Evolutionary conservation across 2,113 vertebrate species (phyloP).

Genomic region (Forbesichthys agassizii): DNA sequence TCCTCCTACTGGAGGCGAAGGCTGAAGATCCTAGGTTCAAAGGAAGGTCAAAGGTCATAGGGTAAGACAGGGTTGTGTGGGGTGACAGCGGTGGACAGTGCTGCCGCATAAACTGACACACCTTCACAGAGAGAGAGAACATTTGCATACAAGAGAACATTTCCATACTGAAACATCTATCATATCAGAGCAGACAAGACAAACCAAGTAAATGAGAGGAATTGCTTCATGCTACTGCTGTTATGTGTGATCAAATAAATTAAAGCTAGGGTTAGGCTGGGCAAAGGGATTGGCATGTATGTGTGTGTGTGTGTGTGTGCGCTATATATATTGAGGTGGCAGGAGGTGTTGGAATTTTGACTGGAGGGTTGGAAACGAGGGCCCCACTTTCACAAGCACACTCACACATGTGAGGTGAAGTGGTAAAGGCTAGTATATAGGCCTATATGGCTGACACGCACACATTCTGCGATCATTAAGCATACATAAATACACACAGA

Average conservation of each 20-base stretch:
- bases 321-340: neutral
- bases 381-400: neutral
- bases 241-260: neutral
- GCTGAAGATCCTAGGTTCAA: conserved; percentile 21
- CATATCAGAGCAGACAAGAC: neutral
- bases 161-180: neutral
- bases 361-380: conserved; percentile 1
- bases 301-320: conserved; percentile 12
- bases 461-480: neutral
- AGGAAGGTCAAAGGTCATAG: conserved; percentile 33
- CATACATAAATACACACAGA: too few relatives aligned
- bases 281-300: neutral
- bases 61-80: neutral
- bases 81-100: conserved; percentile 18
- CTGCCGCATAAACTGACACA: neutral
- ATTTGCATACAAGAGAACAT: neutral
- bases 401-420: neutral
- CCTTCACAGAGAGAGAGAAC: neutral
- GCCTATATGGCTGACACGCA: neutral
- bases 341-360: conserved; percentile 1
- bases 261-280: neutral
- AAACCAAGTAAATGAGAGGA: neutral
- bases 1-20: conserved; percentile 13
- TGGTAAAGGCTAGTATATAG: too few relatives aligned
- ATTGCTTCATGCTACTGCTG: neutral